Evolutionary conservation across 2,113 vertebrate genomes (phyloP).

Genomic region (Cyprinus carpio): DNA sequence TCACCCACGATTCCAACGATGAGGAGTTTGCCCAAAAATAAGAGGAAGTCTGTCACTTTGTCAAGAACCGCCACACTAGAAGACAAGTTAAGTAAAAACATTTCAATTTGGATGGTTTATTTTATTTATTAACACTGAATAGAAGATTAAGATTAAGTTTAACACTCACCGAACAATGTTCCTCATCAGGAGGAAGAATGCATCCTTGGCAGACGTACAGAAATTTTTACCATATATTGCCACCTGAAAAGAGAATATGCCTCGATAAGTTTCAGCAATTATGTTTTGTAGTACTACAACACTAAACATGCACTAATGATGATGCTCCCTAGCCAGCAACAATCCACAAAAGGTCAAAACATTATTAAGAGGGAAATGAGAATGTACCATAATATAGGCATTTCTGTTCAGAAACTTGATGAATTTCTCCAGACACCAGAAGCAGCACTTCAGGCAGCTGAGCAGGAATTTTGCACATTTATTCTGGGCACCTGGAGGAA

Average conservation of each 20-base stretch:
- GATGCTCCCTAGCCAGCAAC: neutral
- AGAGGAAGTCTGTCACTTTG: conserved; percentile 96
- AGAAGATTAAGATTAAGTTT: neutral
- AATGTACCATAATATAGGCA: conserved; percentile 94
- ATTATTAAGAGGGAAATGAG: neutral
- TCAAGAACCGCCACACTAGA: conserved; percentile 90
- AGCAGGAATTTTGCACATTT: conserved; percentile 87
- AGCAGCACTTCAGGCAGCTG: conserved; percentile 92
- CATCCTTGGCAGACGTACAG: conserved; percentile 88
- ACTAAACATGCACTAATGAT: neutral
- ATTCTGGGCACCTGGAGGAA: conserved; percentile 75
- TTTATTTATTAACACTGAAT: neutral
- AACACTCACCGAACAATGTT: conserved; percentile 86
- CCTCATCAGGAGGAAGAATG: conserved; percentile 95
- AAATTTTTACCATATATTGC: conserved; percentile 95
- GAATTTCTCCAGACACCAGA: conserved; percentile 98
- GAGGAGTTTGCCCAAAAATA: conserved; percentile 94
- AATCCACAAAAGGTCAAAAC: neutral
- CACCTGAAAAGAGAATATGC: conserved; percentile 71
- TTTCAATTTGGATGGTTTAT: neutral
- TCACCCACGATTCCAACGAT: conserved; percentile 83
- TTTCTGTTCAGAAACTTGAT: conserved; percentile 96
- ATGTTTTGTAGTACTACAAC: neutral
- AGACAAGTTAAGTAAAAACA: neutral
- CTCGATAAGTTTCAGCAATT: neutral